Evolutionary conservation across 2,888 invertebrate species (phyloP).

Genomic region (Candidula unifasciata): DNA sequence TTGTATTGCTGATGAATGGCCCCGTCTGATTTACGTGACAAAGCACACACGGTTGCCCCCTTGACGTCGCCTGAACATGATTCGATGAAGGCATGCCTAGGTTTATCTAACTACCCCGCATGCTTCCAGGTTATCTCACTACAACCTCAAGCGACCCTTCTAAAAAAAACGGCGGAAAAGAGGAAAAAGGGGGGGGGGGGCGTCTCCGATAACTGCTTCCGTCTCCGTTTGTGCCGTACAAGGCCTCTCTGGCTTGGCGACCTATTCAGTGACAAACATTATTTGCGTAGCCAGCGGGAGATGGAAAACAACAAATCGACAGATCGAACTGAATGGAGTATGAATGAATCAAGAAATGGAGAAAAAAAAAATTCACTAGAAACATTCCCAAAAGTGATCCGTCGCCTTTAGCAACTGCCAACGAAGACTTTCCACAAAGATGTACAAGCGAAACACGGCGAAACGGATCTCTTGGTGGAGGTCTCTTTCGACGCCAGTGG

Average conservation of each 20-base stretch:
- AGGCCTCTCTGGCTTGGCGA: not conserved
- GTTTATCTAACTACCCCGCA: conserved; percentile 10
- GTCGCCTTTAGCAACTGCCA: too few species aligned
- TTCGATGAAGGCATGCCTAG: not conserved
- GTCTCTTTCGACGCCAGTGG: too few species aligned
- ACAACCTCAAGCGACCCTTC: not conserved
- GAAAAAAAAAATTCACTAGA: too few species aligned
- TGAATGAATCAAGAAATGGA: too few species aligned
- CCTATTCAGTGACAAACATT: not conserved
- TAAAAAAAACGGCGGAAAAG: not conserved
- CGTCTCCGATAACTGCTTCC: not conserved
- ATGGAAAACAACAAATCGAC: not conserved
- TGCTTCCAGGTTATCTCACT: not conserved
- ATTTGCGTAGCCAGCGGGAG: not conserved
- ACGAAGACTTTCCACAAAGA: too few species aligned
- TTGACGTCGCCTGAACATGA: not conserved
- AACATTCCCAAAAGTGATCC: too few species aligned
- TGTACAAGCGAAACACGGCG: too few species aligned
- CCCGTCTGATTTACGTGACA: conserved; percentile 24
- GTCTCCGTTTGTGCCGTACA: not conserved
- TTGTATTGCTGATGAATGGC: not conserved
- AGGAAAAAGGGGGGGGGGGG: not conserved
- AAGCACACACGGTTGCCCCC: not conserved
- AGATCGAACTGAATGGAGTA: too few species aligned
- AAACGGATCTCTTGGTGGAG: too few species aligned